A percentile compares a stretch with the other conserved stretches of the same genome.
These are phyloP conservation scores for Dolichoris vasculosae DNA, from an alignment of 1,140 invertebrate genomes.

Conservation along the genomic window DNA sequence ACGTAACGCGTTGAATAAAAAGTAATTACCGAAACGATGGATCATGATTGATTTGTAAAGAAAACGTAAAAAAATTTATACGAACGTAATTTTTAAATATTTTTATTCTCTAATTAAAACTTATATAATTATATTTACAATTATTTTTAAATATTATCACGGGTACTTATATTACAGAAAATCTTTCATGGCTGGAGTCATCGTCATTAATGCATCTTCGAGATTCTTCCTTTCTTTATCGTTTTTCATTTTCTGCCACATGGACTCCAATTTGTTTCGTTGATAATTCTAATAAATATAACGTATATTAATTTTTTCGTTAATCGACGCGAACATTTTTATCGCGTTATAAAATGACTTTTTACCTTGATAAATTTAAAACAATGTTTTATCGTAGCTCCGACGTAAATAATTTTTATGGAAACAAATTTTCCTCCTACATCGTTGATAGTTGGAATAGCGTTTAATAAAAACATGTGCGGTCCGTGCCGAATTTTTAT, in stretches of 20 bases:
- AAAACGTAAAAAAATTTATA: too few relatives aligned
- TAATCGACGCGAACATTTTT: constrained; percentile 5
- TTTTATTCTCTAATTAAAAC: too few relatives aligned
- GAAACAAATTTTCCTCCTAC: constrained; percentile 78
- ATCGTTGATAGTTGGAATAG: constrained; percentile 79
- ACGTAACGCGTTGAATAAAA: too few relatives aligned
- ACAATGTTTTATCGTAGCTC: constrained; percentile 86
- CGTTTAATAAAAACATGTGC: constrained; percentile 81
- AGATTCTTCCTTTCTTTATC: constrained; percentile 69
- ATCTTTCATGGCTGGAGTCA: constrained; percentile 67
- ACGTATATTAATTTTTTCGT: constrained; percentile 32
- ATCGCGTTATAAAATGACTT: constrained; percentile 14
- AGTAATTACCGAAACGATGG: too few relatives aligned
- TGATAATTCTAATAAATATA: constrained; percentile 76
- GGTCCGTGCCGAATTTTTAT: constrained; percentile 82
- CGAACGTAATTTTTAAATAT: too few relatives aligned
- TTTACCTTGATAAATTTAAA: constrained; percentile 80
- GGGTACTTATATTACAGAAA: constrained; percentile 56
- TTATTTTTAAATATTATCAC: too few relatives aligned
- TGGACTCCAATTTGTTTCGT: constrained; percentile 75
- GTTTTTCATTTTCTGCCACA: constrained; percentile 75
- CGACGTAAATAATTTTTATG: constrained; percentile 81
- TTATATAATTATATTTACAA: too few relatives aligned
- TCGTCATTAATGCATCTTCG: constrained; percentile 67
- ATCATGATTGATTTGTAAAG: too few relatives aligned